Evolutionary conservation across 2,113 vertebrate genomes (phyloP), one percentile per base, ranked within the genome.

Genomic region (Aptenodytes forsteri): DNA sequence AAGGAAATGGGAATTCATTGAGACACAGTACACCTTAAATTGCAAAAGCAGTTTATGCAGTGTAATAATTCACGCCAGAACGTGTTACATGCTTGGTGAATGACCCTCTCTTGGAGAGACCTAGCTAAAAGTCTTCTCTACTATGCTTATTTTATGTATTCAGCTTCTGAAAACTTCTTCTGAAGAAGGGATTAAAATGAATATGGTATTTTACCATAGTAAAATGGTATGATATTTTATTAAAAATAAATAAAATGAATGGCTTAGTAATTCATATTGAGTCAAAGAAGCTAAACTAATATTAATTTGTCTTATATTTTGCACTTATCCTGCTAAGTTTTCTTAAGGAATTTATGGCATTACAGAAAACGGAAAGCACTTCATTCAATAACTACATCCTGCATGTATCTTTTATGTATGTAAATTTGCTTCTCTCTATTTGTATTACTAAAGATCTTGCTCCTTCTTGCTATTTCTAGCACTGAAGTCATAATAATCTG

Each of bases 401-500:
- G 38, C 9, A 4, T 61, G 59, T 82, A 61, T 69, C 65, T 67
- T 94, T 95, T 65, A 78, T 64, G 29, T 81, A 90, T 71, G 83
- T 62, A 91, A 64, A 87, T 95, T 78, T 76, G 38, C 61, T 89
- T 75, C 83, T 78, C 40, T 84, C 66, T 79, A 86, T 78, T 93
- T 93, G 71, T 91, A 94, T 92, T 95, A 69, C 87, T 90, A 77
- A 93, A 87, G 71, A 89, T 92, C 83, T 75, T 75, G 87, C 70
- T 94, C 49, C 58, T 93, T 92, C 86, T 75, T 89, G 94, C 95
- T 97, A 89, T 92, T 97, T 90, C 72, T 95, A 80, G 90, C 44
- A 83, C 65, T 91, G 94, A 94, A 92, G 83, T 95, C 88, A 87
- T 86, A 83, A 89, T 59, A 83, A 86, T 77, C 46, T 73, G 92